These are phyloP conservation scores for Tyrannus savana DNA, from an alignment of 2,113 vertebrate genomes.

Conservation along the genomic window DNA sequence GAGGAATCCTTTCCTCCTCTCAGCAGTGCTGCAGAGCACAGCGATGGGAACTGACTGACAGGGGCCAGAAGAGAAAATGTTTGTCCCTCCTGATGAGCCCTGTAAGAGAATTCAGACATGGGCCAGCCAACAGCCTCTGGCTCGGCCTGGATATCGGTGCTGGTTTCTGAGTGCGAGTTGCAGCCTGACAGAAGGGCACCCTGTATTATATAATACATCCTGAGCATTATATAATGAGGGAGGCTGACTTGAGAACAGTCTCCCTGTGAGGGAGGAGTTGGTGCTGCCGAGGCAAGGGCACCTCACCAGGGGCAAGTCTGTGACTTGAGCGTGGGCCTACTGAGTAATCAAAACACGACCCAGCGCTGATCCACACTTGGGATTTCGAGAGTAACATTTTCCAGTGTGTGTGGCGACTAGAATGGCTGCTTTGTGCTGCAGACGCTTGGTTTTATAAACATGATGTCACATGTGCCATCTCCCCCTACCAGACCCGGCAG, in stretches of 20 bases:
- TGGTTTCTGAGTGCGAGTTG: background rate
- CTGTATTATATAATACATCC: fast-evolving
- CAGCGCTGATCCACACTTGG: background rate
- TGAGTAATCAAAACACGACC: background rate
- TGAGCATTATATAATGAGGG: background rate
- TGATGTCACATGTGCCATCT: background rate
- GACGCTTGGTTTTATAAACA: background rate
- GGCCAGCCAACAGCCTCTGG: background rate
- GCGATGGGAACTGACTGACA: background rate
- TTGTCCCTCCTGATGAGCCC: background rate
- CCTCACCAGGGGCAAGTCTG: background rate
- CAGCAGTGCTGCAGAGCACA: background rate
- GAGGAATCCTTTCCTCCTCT: background rate
- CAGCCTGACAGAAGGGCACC: background rate
- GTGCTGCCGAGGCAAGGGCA: background rate
- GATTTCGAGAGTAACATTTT: background rate
- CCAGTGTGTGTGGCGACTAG: background rate
- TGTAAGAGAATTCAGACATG: background rate
- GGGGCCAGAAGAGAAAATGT: background rate
- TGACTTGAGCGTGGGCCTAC: background rate
- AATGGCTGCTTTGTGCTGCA: background rate
- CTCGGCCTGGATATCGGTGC: background rate
- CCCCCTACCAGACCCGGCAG: conserved; percentile 87
- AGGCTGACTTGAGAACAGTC: fast-evolving
- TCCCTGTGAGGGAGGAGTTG: background rate